A percentile compares a stretch with the other conserved stretches of the same genome.
These are phyloP conservation scores for Andrena flavipes DNA, from an alignment of 2,888 invertebrate species.

Conservation along the genomic window DNA sequence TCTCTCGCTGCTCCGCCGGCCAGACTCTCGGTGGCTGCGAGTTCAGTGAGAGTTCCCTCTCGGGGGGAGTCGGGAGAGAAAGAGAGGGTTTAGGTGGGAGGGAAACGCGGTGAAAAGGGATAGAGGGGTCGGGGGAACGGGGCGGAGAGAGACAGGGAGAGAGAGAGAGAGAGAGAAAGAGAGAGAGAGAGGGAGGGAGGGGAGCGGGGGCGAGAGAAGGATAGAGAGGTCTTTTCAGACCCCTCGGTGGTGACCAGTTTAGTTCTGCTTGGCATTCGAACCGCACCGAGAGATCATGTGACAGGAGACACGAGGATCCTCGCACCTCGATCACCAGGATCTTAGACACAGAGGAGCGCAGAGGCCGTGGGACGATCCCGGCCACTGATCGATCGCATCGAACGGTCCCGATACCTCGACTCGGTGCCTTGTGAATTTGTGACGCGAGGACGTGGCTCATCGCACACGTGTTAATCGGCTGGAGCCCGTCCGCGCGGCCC, in stretches of 20 bases:
- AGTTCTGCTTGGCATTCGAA: constrained; percentile 76
- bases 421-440: neutral
- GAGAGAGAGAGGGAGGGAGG: constrained; percentile 56
- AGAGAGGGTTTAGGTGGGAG: constrained; percentile 18
- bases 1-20: constrained; percentile 36
- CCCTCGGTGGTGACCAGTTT: constrained; percentile 77
- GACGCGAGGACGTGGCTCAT: too few species aligned
- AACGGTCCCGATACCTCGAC: neutral
- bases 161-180: constrained; percentile 18
- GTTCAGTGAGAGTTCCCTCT: constrained; percentile 16
- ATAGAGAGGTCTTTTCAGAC: constrained; percentile 74
- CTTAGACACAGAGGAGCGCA: too few species aligned
- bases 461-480: too few species aligned
- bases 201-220: constrained; percentile 62
- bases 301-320: constrained; percentile 40
- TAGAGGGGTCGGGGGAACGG: neutral
- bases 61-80: neutral
- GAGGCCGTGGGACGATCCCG: too few species aligned
- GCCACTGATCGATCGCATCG: neutral
- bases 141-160: constrained; percentile 34
- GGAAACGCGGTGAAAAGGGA: constrained; percentile 32
- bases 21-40: constrained; percentile 18
- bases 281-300: constrained; percentile 67
- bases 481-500: too few species aligned
- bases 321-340: neutral